These are phyloP conservation scores for Brachionus paranguensis DNA, from an alignment of 1,140 invertebrate species.

Conservation along the genomic window DNA sequence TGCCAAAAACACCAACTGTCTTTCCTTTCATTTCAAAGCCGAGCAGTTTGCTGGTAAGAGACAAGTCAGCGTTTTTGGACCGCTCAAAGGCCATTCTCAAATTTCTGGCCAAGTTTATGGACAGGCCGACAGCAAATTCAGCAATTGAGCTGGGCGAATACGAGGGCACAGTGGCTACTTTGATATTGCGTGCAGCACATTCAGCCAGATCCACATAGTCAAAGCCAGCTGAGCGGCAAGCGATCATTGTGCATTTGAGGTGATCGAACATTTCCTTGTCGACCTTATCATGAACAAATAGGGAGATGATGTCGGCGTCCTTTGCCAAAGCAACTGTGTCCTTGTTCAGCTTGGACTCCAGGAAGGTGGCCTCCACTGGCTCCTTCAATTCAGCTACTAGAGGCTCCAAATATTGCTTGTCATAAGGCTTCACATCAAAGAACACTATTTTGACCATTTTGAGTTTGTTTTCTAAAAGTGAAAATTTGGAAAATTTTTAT, in stretches of 20 bases:
- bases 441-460: slow-evolving; percentile 27
- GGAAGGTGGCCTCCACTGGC: not conserved
- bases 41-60: not conserved
- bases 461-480: not conserved
- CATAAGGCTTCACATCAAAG: slow-evolving; percentile 32
- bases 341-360: not conserved
- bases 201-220: slow-evolving; percentile 22
- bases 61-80: not conserved
- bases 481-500: not conserved
- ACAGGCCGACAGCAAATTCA: slow-evolving; percentile 14
- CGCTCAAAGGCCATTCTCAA: not conserved
- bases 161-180: slow-evolving; percentile 11
- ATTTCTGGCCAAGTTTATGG: not conserved
- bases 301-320: not conserved
- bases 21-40: slow-evolving; percentile 27
- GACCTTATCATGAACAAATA: slow-evolving; percentile 36
- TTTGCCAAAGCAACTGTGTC: slow-evolving; percentile 13
- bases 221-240: slow-evolving; percentile 31
- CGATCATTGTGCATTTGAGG: slow-evolving; percentile 13
- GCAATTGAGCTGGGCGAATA: slow-evolving; percentile 25
- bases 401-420: not conserved
- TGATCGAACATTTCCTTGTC: slow-evolving; percentile 8
- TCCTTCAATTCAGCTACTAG: not conserved
- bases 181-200: not conserved
- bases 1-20: slow-evolving; percentile 34